phyloP scores from a whole-genome alignment of 92 coral and sea anemone species.

The Phenganax marumi region DNA sequence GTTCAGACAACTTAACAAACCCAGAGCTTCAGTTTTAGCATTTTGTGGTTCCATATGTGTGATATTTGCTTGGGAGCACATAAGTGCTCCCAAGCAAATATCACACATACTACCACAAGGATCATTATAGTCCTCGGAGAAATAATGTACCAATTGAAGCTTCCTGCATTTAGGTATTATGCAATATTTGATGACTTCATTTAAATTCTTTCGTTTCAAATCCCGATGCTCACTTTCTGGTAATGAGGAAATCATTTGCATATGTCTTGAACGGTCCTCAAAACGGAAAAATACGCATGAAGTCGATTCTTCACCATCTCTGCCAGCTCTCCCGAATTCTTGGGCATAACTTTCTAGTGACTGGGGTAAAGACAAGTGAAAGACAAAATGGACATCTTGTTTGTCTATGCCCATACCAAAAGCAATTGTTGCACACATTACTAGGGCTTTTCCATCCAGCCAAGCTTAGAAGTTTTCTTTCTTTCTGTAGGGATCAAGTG shows the following conservation, averaged over 20 bases:
- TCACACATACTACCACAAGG: conserved; percentile 46
- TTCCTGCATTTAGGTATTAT: conserved; percentile 49
- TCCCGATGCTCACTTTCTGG: no score
- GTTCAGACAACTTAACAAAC: conserved; percentile 49
- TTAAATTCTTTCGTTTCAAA: conserved; percentile 21
- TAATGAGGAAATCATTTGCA: no score
- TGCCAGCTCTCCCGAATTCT: no score
- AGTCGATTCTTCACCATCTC: no score
- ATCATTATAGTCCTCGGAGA: conserved; percentile 38
- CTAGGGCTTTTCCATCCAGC: neutral
- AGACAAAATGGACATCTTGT: no score
- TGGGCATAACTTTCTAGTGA: no score
- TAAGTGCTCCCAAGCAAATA: conserved; percentile 30
- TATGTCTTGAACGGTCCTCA: no score
- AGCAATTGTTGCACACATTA: no score
- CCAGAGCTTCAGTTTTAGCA: conserved; percentile 49
- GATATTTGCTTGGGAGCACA: no score
- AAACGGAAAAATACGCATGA: no score
- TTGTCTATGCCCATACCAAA: no score
- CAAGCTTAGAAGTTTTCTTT: conserved; percentile 40
- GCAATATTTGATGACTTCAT: conserved; percentile 53
- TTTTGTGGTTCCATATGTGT: conserved; percentile 4
- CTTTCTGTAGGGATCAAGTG: conserved; percentile 52
- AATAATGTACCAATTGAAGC: conserved; percentile 48
- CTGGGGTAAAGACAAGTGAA: no score